Evolutionary conservation across 2,888 invertebrate species (phyloP).

Genomic region (Neoaliturus tenellus): DNA sequence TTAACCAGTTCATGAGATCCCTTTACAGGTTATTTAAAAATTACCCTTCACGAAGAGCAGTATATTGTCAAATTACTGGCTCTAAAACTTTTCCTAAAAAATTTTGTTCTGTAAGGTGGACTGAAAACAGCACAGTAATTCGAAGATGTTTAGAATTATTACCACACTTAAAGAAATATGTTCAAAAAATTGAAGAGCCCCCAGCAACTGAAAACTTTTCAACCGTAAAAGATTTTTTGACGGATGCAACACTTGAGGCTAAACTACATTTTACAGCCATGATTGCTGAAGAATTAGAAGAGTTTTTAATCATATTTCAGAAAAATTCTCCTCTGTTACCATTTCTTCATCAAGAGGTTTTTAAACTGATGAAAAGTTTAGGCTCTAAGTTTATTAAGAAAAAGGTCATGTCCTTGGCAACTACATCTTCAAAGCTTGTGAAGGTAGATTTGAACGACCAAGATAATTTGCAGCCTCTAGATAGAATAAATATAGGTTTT

Average conservation of each 20-base stretch:
- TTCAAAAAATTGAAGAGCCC: neutral
- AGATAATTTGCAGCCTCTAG: neutral
- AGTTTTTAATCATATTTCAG: neutral
- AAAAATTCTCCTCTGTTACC: neutral
- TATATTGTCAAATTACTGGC: neutral
- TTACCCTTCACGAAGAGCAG: neutral
- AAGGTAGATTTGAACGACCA: neutral
- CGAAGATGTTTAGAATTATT: neutral
- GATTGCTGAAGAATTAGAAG: neutral
- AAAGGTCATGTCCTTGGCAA: neutral
- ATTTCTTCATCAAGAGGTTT: slow-evolving; percentile 1
- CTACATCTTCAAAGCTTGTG: neutral
- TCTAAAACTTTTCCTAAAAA: neutral
- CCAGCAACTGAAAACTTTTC: neutral
- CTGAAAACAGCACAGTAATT: neutral
- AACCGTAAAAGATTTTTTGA: neutral
- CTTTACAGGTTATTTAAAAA: slow-evolving; percentile 4
- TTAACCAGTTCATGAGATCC: neutral
- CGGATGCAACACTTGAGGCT: neutral
- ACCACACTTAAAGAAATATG: neutral
- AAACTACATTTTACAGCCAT: slow-evolving; percentile 14
- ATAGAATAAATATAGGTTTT: neutral
- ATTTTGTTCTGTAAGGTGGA: neutral
- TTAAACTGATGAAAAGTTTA: neutral
- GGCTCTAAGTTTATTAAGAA: neutral